Evolutionary conservation across 2,797 vertebrate genomes (phyloP), one percentile per base, ranked within the genome.

Genomic region (Pseudochaenichthys georgianus): DNA sequence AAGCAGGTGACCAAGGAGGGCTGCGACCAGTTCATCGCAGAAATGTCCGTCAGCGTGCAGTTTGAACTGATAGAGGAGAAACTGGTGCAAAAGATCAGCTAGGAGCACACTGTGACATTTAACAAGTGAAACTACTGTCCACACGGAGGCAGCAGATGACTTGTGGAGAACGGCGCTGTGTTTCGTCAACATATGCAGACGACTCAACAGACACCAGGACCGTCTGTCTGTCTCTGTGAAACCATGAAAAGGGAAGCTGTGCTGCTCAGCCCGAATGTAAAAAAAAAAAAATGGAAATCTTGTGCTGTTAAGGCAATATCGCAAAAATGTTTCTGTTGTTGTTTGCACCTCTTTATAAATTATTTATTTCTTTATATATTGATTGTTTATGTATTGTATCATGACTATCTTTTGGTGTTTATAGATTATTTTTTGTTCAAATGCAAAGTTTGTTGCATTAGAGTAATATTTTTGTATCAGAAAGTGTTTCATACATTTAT

Each of bases 391-490:
- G 79, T 91, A 84, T 68, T 61, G 78, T 83, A 87, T 63, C 79
- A 63, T 68, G 76, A 47, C 83, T 86, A 70, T 87, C 74, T 93
- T 92, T 94, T 93, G 90, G 93, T 96, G 95, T 95, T 93, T 92
- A 95, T 90, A 92, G 87, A 89, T 77, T 91, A 15, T 85, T 91
- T 96, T 96, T 95, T 95, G 93, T 98, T 96, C 93, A 70, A 88
- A 93, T 94, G 92, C 92, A 94, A 92, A 85, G 92, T 95, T 94
- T 73, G 95, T 95, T 95, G 96, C 95, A 93, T 96, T 96, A 96
- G 95, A 97, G 94, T 95, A 95, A 95, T 98, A 98, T 99, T 99
- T 99, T 99, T 99, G 96, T 99, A 99, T 96, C 96, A 97, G 97
- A 97, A 94, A 93, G 87, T 93, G 86, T 94, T 95, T 94, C 82